Base-by-base conservation (phyloP, 2,888 invertebrate genomes). In the Calameuta pallipes region DNA sequence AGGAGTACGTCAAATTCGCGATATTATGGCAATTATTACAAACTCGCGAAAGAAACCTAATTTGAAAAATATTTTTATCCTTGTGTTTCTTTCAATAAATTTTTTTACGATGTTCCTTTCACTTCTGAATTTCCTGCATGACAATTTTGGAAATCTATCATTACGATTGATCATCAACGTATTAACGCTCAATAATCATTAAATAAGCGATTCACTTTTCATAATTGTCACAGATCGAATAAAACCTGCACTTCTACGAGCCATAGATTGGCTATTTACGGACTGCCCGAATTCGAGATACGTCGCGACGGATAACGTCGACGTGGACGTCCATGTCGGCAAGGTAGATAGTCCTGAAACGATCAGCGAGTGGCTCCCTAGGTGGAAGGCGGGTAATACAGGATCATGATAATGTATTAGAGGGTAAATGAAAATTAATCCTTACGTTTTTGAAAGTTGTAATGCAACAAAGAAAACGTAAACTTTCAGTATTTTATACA, bases 251-350 rank as follows among this genome's bases (percentile, higher is more conserved):
- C 35, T 89, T 35, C 15, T 82, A 37, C 85, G 85, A 75, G 84
- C 84, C 6, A 76, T 85, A 73, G 83, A 83, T 74, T 89, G 89
- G 89, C 77, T 89, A 37, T 87, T 86, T 75, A 84, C 87, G n/a
- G 84, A 84, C 76, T 89, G 89, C 34, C 85, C 87, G n/a, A 75
- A 75, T 69, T 56, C 23, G 23, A 68, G 68, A 6, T 70, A 69
- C 30, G 73, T 34, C 15, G 78, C n/a, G 81, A 76, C 56, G 75
- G 36, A 81, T 78, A 56, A 69, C 76, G 33, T 81, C 34, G 71
- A 75, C 34, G 31, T 33, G 11, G 33, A 35, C 69, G 9, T 6
- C 30, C 13, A 36, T 73, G 85, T 86, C 83, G 87, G 82, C 80
- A 87, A 84, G 76, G 84, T 79, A 82, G 88, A 79, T 36, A 82